These are phyloP conservation scores for Tubulanus polymorphus DNA, from an alignment of 2,888 invertebrate genomes.

Conservation along the genomic window DNA sequence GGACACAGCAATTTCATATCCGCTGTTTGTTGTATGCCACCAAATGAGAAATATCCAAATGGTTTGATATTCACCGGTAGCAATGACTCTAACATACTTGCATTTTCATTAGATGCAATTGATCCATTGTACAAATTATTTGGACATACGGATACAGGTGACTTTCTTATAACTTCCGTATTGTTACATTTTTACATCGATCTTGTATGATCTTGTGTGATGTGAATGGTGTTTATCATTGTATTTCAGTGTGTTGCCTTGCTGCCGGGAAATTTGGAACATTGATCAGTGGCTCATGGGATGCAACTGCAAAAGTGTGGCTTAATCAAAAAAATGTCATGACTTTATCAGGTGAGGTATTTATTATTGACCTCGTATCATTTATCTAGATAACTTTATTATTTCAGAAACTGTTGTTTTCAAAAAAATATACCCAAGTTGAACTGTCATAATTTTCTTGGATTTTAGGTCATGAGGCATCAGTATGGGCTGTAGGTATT, in stretches of 20 bases:
- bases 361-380: neutral
- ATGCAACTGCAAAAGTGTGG: slow-evolving; percentile 84
- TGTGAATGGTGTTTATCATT: slow-evolving; percentile 3
- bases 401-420: too few species aligned
- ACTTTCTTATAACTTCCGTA: slow-evolving; percentile 1
- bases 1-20: slow-evolving; percentile 85
- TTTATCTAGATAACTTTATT: too few species aligned
- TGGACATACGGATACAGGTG: slow-evolving; percentile 74
- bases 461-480: slow-evolving; percentile 60
- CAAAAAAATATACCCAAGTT: neutral
- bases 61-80: slow-evolving; percentile 84
- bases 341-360: slow-evolving; percentile 53
- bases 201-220: slow-evolving; percentile 2
- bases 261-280: slow-evolving; percentile 57
- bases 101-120: slow-evolving; percentile 70
- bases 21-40: slow-evolving; percentile 72
- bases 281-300: slow-evolving; percentile 88
- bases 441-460: too few species aligned
- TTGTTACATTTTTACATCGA: neutral
- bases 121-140: slow-evolving; percentile 67
- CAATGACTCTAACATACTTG: slow-evolving; percentile 78
- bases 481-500: slow-evolving; percentile 73
- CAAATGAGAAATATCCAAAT: slow-evolving; percentile 66
- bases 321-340: slow-evolving; percentile 58
- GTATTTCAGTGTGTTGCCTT: slow-evolving; percentile 55